Conservation (phyloP, 2,797 vertebrate genomes). For the Crocodylus rhombifer region DNA sequence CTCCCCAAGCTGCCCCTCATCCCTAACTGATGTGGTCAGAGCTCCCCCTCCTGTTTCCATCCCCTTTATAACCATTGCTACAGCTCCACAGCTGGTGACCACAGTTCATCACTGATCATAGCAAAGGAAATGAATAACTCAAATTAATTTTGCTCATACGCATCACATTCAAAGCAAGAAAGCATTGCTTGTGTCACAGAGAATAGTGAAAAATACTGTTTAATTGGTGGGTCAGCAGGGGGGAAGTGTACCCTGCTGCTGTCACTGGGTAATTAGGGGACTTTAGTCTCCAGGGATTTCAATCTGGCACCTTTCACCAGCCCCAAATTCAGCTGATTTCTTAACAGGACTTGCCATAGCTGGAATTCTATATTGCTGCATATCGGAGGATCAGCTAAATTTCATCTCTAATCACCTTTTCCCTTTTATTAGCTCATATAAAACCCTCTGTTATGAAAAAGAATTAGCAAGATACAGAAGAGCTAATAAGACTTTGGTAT, state of each 20-base stretch:
- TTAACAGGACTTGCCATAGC: background rate
- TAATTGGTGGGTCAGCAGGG: background rate
- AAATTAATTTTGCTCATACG: background rate
- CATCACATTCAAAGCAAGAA: background rate
- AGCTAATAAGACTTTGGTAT: background rate
- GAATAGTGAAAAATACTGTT: background rate
- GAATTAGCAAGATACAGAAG: background rate
- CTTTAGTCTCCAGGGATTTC: background rate
- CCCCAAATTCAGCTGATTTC: background rate
- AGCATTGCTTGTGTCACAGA: background rate
- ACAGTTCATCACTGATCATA: background rate
- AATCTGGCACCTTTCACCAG: background rate
- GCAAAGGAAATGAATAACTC: background rate
- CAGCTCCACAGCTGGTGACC: background rate
- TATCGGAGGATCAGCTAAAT: background rate
- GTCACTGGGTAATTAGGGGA: background rate
- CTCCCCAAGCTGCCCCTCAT: background rate
- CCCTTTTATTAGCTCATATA: background rate
- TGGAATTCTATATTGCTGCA: background rate
- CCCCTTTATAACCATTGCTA: background rate
- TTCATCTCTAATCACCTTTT: background rate
- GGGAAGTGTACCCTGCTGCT: background rate
- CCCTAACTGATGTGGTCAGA: constrained; percentile 29
- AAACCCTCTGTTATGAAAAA: background rate
- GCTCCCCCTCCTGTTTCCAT: constrained; percentile 66